phyloP scores from a whole-genome alignment of 2,113 vertebrate genomes.

The Cebus imitator region DNA sequence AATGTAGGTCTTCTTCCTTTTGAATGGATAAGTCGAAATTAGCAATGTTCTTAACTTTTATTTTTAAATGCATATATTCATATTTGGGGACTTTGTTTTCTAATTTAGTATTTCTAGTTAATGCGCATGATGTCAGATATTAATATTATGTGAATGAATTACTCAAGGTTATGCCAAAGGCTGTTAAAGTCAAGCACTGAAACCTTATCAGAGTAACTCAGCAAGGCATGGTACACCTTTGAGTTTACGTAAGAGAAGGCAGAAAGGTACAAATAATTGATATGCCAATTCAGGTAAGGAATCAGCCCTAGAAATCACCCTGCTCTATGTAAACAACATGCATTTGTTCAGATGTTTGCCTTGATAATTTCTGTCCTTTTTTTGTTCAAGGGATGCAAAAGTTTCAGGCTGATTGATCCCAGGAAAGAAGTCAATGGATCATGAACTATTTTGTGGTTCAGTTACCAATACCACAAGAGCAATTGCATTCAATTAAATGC shows the following conservation, averaged over 20 bases:
- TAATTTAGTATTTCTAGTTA: not conserved
- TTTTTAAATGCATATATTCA: not conserved
- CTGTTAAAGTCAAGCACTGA: not conserved
- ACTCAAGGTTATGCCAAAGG: slow-evolving; percentile 12
- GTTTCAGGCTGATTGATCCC: not conserved
- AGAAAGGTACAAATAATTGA: not conserved
- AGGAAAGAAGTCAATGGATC: not conserved
- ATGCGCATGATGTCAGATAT: not conserved
- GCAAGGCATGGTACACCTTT: not conserved
- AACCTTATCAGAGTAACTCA: slow-evolving; percentile 26
- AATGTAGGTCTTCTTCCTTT: not conserved
- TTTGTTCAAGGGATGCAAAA: slow-evolving; percentile 5
- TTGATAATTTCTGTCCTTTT: slow-evolving; percentile 16
- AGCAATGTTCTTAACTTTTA: not conserved
- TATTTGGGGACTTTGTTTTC: not conserved
- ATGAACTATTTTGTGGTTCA: not conserved
- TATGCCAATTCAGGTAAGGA: not conserved
- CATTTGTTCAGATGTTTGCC: slow-evolving; percentile 31
- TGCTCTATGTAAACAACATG: not conserved
- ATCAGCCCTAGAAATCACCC: slow-evolving; percentile 25
- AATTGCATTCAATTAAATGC: not conserved
- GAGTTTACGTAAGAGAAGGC: slow-evolving; percentile 29
- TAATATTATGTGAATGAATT: not conserved
- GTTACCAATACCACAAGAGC: not conserved
- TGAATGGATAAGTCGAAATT: not conserved